Evolutionary conservation across 1,140 invertebrate genomes (phyloP).

Genomic region (Drosophila athabasca): DNA sequence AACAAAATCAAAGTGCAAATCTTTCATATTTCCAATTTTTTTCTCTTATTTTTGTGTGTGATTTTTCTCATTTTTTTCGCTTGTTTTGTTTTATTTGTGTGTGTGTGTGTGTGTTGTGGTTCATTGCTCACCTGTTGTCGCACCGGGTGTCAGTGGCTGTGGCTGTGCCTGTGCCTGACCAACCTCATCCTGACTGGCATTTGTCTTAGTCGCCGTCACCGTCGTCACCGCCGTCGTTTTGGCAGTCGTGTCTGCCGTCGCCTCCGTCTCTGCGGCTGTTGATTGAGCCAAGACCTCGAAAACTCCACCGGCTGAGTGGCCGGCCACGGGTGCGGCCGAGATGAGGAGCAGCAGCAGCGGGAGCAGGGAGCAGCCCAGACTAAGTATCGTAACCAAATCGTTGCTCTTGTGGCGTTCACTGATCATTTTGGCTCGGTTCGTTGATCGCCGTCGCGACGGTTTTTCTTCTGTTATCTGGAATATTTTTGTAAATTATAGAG

Average conservation of each 20-base stretch:
- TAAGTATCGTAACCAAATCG: slow-evolving; percentile 76
- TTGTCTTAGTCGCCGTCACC: slow-evolving; percentile 42
- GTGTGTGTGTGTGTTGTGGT: slow-evolving; percentile 25
- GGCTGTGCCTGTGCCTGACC: slow-evolving; percentile 20
- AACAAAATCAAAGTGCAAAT: slow-evolving; percentile 81
- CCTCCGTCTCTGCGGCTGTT: slow-evolving; percentile 27
- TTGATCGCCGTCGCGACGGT: slow-evolving; percentile 43
- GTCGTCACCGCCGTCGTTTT: slow-evolving; percentile 15
- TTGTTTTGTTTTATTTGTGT: too few species aligned
- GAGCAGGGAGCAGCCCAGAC: slow-evolving; percentile 26
- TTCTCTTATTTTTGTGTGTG: not conserved
- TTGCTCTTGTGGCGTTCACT: slow-evolving; percentile 79
- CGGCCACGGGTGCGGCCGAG: slow-evolving; percentile 32
- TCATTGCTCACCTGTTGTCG: slow-evolving; percentile 70
- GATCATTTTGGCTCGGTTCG: slow-evolving; percentile 71
- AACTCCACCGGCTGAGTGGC: slow-evolving; percentile 50
- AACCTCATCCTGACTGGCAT: slow-evolving; percentile 70
- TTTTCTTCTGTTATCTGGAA: slow-evolving; percentile 65
- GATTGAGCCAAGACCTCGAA: slow-evolving; percentile 69
- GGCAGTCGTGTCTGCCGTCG: slow-evolving; percentile 18
- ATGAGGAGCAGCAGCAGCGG: slow-evolving; percentile 29
- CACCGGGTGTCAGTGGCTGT: slow-evolving; percentile 49
- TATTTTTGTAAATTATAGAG: slow-evolving; percentile 41
- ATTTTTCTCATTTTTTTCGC: slow-evolving; percentile 3
- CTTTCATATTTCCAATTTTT: slow-evolving; percentile 74